phyloP scores from a whole-genome alignment of 2,888 invertebrate species.

The Idaea biselata region DNA sequence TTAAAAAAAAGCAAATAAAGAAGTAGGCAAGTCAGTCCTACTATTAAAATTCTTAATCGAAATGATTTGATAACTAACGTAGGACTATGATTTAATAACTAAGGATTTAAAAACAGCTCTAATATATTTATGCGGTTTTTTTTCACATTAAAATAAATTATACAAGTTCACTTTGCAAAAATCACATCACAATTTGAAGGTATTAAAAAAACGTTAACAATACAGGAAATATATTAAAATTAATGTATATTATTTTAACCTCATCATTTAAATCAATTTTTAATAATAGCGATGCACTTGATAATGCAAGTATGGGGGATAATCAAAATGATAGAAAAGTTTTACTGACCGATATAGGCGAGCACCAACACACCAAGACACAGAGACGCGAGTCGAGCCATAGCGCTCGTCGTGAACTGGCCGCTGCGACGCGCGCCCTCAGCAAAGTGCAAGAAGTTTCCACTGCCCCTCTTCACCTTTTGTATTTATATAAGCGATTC shows the following conservation, averaged over 20 bases:
- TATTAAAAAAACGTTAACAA: neutral
- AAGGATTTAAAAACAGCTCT: no score
- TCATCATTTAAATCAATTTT: neutral
- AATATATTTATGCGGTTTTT: no score
- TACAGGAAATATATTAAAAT: neutral
- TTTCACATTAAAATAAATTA: neutral
- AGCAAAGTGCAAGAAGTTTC: conserved; percentile 77
- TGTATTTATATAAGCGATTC: conserved; percentile 77
- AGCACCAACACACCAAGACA: conserved; percentile 72
- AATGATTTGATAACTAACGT: no score
- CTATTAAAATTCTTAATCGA: no score
- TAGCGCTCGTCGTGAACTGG: conserved; percentile 77
- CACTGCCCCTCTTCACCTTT: conserved; percentile 78
- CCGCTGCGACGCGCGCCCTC: conserved; percentile 63
- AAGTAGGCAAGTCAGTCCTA: no score
- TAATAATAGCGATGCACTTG: neutral
- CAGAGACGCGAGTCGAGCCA: conserved; percentile 79
- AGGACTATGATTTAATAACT: no score
- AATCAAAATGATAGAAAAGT: conserved; percentile 15
- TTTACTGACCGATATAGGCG: conserved; percentile 72
- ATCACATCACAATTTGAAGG: neutral
- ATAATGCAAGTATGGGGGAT: conserved; percentile 1
- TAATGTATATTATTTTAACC: neutral
- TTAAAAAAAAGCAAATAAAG: no score
- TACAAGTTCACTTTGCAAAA: neutral